Conservation (phyloP, 2,113 vertebrate genomes). For the Apteryx mantelli region DNA sequence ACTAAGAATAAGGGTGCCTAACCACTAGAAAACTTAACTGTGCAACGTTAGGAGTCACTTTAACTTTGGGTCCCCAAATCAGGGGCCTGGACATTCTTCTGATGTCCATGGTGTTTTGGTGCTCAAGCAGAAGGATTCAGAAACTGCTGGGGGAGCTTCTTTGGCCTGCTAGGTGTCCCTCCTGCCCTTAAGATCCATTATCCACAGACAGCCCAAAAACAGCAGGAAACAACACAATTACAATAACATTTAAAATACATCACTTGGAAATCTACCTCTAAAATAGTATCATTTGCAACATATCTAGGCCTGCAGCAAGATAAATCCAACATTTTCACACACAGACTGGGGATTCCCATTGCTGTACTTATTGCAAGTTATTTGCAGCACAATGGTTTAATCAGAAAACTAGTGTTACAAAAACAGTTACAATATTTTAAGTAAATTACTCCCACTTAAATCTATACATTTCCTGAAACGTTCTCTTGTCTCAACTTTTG, state of each 20-base stretch:
- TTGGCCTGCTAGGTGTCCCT: neutral
- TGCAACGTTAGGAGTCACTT: neutral
- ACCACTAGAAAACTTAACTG: neutral
- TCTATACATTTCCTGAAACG: slow-evolving; percentile 41
- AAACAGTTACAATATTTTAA: slow-evolving; percentile 38
- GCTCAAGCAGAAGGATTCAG: neutral
- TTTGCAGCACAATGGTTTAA: slow-evolving; percentile 32
- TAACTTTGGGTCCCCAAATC: neutral
- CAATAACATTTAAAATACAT: neutral
- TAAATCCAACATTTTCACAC: neutral
- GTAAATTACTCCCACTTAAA: slow-evolving; percentile 57
- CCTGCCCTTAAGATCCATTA: neutral
- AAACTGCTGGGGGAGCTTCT: neutral
- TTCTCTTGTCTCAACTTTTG: slow-evolving; percentile 54
- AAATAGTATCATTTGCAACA: neutral
- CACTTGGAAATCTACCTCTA: neutral
- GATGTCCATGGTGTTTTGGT: neutral
- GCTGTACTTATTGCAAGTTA: neutral
- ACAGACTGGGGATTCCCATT: neutral
- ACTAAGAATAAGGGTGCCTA: neutral
- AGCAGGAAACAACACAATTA: neutral
- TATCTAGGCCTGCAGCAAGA: neutral
- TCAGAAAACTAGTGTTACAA: neutral
- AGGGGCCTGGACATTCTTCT: neutral
- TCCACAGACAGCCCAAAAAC: neutral